A percentile compares a stretch with the other conserved stretches of the same genome.
These are phyloP conservation scores for Camelus dromedarius DNA, from an alignment of 2,113 vertebrate species.

Conservation along the genomic window DNA sequence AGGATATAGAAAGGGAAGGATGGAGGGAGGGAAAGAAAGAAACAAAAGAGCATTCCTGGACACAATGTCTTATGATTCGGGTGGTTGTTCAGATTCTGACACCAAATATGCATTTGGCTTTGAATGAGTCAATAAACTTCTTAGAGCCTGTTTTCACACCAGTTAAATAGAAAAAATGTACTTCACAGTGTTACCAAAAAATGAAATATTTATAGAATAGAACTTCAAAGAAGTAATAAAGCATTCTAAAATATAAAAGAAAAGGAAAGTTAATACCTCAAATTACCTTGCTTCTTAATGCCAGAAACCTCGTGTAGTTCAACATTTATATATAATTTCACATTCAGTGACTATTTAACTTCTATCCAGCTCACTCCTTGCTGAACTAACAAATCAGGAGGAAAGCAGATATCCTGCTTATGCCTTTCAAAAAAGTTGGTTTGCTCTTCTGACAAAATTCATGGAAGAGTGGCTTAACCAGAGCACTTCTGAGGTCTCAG, in stretches of 20 bases:
- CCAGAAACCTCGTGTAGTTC: not conserved
- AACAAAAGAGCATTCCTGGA: not conserved
- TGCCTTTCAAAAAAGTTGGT: not conserved
- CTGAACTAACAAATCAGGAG: not conserved
- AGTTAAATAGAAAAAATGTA: not conserved
- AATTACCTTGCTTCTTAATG: not conserved
- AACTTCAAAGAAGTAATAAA: not conserved
- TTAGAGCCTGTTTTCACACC: conserved; percentile 6
- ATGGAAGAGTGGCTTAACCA: not conserved
- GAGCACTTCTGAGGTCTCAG: not conserved
- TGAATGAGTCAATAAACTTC: not conserved
- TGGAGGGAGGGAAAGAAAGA: not conserved
- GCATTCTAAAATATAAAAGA: not conserved
- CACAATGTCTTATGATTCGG: not conserved
- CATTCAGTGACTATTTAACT: not conserved
- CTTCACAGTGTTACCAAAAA: not conserved
- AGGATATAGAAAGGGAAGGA: not conserved
- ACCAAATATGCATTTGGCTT: not conserved
- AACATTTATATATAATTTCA: not conserved
- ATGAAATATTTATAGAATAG: not conserved
- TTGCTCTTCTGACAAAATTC: not conserved
- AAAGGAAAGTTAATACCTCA: not conserved
- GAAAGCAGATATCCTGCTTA: not conserved
- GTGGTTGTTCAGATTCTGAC: not conserved
- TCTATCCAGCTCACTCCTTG: not conserved